Evolutionary conservation across 2,797 vertebrate genomes (phyloP).

Genomic region (Ceryle rudis): DNA sequence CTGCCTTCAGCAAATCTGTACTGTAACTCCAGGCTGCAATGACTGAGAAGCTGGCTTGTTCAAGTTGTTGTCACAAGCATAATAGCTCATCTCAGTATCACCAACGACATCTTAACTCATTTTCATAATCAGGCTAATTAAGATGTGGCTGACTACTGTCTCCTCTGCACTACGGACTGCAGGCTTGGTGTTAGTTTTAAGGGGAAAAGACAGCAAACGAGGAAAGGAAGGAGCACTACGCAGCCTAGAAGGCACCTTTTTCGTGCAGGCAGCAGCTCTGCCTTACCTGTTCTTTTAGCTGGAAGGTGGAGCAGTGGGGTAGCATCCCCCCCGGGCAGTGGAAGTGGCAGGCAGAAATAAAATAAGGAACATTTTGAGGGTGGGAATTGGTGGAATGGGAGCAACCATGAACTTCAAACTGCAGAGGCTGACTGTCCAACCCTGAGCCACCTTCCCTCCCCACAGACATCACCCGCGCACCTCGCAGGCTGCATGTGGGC

Average conservation of each 20-base stretch:
- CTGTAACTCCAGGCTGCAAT: neutral
- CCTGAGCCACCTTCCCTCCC: neutral
- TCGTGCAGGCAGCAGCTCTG: neutral
- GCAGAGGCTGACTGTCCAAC: neutral
- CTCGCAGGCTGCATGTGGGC: neutral
- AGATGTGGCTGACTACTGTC: neutral
- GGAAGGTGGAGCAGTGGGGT: neutral
- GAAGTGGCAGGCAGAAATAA: constrained; percentile 23
- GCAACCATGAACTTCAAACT: neutral
- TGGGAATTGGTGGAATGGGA: neutral
- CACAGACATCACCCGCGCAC: neutral
- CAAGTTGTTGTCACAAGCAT: neutral
- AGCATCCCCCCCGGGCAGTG: neutral
- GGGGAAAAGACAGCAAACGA: neutral
- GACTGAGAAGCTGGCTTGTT: neutral
- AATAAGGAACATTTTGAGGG: constrained; percentile 51
- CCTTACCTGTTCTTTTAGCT: constrained; percentile 62
- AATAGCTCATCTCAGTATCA: neutral
- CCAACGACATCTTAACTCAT: neutral
- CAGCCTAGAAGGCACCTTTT: neutral
- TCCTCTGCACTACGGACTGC: neutral
- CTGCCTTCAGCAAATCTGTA: neutral
- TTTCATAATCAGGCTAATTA: neutral
- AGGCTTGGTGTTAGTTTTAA: neutral
- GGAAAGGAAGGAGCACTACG: neutral